A percentile compares a stretch with the other conserved stretches of the same genome.
Evolutionary conservation across 2,797 vertebrate species (phyloP).

Genomic region (Tapera naevia): DNA sequence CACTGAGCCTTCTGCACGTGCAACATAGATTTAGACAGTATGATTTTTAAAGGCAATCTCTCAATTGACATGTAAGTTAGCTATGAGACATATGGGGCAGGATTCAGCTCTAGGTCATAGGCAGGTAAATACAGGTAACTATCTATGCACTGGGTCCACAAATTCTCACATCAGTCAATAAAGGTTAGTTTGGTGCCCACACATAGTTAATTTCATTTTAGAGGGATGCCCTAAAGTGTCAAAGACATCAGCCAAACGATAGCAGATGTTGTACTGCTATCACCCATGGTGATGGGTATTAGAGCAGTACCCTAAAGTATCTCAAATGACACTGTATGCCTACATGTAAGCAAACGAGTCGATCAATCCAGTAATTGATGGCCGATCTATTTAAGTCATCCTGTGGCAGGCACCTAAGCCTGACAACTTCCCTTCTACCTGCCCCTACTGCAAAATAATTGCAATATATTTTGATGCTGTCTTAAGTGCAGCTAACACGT

Average conservation of each 20-base stretch:
- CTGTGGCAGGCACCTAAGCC: not conserved
- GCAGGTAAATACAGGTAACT: not conserved
- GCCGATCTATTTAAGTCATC: not conserved
- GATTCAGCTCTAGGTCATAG: not conserved
- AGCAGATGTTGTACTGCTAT: not conserved
- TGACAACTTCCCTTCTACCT: not conserved
- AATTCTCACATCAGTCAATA: not conserved
- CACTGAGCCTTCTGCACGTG: not conserved
- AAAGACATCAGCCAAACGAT: not conserved
- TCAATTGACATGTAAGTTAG: not conserved
- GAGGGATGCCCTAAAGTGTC: not conserved
- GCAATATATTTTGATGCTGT: not conserved
- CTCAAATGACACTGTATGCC: not conserved
- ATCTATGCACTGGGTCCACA: not conserved
- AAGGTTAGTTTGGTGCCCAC: not conserved
- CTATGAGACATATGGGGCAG: not conserved
- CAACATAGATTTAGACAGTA: not conserved
- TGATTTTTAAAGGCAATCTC: not conserved
- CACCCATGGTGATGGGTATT: not conserved
- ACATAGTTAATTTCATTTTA: not conserved
- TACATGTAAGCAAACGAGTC: not conserved
- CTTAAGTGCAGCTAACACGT: not conserved
- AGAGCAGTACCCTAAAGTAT: not conserved
- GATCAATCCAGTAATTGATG: not conserved
- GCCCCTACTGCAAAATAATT: not conserved